Evolutionary conservation across 2,888 invertebrate species (phyloP).

Genomic region (Sarcophaga carnaria): DNA sequence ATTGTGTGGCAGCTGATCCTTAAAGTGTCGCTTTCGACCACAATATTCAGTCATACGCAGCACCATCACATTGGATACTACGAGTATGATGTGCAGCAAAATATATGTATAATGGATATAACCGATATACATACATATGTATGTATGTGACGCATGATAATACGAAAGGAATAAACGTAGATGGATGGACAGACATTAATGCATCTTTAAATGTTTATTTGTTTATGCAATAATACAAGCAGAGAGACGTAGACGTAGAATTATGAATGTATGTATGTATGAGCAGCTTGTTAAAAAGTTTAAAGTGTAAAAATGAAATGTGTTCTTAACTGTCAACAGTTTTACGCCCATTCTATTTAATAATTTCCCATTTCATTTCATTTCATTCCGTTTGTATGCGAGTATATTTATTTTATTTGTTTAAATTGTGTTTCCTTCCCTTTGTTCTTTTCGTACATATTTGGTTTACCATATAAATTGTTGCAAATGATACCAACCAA

Average conservation of each 20-base stretch:
- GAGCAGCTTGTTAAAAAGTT: slow-evolving; percentile 69
- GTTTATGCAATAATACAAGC: slow-evolving; percentile 57
- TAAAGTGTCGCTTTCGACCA: slow-evolving; percentile 60
- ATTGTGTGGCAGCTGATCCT: slow-evolving; percentile 66
- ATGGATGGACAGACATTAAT: slow-evolving; percentile 43
- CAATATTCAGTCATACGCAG: slow-evolving; percentile 53
- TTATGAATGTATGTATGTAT: background rate
- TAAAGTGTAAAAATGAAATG: slow-evolving; percentile 68
- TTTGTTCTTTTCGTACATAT: background rate
- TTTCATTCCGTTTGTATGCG: slow-evolving; percentile 7
- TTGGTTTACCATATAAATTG: background rate
- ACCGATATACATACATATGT: slow-evolving; percentile 3
- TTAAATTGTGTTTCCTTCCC: background rate
- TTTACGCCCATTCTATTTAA: slow-evolving; percentile 72
- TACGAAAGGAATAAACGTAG: background rate
- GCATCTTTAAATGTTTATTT: slow-evolving; percentile 68
- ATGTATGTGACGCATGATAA: background rate
- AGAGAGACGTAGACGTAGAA: background rate
- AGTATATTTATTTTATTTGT: slow-evolving; percentile 11
- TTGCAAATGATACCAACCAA: slow-evolving; percentile 43
- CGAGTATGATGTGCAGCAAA: no score
- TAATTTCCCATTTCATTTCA: slow-evolving; percentile 66
- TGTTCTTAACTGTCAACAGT: slow-evolving; percentile 72
- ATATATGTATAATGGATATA: slow-evolving; percentile 26
- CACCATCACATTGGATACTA: no score